These are phyloP conservation scores for Cinara cedri DNA, from an alignment of 2,888 invertebrate genomes.

Conservation along the genomic window DNA sequence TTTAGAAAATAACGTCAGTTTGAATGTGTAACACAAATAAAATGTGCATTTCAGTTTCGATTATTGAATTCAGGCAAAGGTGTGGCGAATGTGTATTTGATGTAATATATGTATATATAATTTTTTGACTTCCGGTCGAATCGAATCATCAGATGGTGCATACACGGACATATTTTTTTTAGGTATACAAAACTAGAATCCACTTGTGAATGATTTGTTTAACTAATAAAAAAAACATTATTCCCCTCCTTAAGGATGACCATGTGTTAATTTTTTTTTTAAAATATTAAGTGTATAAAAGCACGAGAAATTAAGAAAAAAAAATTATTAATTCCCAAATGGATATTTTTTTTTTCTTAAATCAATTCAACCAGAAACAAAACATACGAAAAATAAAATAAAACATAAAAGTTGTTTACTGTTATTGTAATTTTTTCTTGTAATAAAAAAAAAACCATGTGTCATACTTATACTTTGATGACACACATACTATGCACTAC, in stretches of 20 bases:
- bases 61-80: constrained; percentile 37
- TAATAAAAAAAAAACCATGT: neutral
- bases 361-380: neutral
- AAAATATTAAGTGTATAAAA: constrained; percentile 3
- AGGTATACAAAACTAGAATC: neutral
- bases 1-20: neutral
- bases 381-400: neutral
- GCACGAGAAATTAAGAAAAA: neutral
- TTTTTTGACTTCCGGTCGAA: constrained; percentile 7
- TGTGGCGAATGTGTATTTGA: constrained; percentile 27
- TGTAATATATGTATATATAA: constrained; percentile 3
- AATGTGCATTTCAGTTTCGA: neutral
- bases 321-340: too few relatives aligned
- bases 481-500: neutral
- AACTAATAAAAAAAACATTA: too few relatives aligned
- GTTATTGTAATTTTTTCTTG: neutral
- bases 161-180: constrained; percentile 12
- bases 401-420: neutral
- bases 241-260: neutral
- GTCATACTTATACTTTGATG: constrained; percentile 4
- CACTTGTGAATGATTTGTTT: too few relatives aligned
- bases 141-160: neutral
- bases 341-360: constrained; percentile 13
- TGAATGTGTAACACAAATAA: constrained; percentile 2
- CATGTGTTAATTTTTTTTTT: neutral